Evolutionary conservation across 1,140 invertebrate species (phyloP).

Genomic region (Bombus superbus): DNA sequence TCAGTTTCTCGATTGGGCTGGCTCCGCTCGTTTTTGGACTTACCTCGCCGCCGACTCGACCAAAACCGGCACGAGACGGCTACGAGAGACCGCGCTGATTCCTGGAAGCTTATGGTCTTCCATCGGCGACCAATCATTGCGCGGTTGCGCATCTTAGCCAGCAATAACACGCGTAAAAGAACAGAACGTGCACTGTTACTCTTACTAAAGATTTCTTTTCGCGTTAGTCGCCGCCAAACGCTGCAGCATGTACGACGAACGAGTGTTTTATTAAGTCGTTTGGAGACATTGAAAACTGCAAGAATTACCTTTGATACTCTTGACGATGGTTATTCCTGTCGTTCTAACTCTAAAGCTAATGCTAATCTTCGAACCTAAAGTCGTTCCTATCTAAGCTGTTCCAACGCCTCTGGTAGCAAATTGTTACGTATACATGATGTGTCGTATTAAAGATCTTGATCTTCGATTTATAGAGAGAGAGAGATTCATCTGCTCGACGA

Average conservation of each 20-base stretch:
- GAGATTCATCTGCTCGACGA: too few relatives aligned
- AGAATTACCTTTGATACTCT: too few relatives aligned
- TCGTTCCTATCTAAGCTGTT: too few relatives aligned
- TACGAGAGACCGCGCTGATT: slow-evolving; percentile 4
- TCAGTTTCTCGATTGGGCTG: slow-evolving; percentile 57
- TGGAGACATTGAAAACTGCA: not conserved
- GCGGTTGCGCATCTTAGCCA: slow-evolving; percentile 27
- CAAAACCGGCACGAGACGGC: slow-evolving; percentile 44
- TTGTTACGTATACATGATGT: too few relatives aligned
- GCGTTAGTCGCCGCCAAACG: not conserved
- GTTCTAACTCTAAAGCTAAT: too few relatives aligned
- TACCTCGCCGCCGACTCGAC: slow-evolving; percentile 37
- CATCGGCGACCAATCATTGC: not conserved
- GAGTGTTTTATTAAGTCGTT: slow-evolving; percentile 23
- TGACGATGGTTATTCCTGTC: too few relatives aligned
- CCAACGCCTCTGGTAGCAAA: too few relatives aligned
- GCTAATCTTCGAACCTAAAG: too few relatives aligned
- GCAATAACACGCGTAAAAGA: not conserved
- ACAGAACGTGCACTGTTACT: not conserved
- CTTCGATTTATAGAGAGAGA: too few relatives aligned
- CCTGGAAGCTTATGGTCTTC: slow-evolving; percentile 37
- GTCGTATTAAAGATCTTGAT: too few relatives aligned
- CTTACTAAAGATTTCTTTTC: not conserved
- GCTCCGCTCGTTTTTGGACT: slow-evolving; percentile 67
- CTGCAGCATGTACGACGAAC: not conserved